Evolutionary conservation across 2,797 vertebrate genomes (phyloP), one percentile per base, ranked within the genome.

Genomic region (Cyclura pinguis): DNA sequence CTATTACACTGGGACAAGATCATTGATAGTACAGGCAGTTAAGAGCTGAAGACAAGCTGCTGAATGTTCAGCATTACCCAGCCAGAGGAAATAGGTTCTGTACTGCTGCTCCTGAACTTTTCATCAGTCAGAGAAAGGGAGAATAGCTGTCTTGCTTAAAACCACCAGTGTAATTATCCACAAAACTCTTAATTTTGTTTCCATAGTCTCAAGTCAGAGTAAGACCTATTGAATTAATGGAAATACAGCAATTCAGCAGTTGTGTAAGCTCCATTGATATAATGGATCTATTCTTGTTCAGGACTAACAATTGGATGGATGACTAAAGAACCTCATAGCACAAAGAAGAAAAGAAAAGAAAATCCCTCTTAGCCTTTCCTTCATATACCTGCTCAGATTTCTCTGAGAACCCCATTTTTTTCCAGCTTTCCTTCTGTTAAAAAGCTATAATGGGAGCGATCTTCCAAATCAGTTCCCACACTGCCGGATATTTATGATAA

Each of bases 381-480:
- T 1, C 29, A 24, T 62, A 67, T 38, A 35, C 29, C 47, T 80
- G n/a, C 69, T 42, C 12, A 35, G 18, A 52, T 35, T 18, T 81
- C n/a, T 72, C 10, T 72, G 62, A 80, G 77, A 80, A 72, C 47
- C 32, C 78, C 27, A 1, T 8, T 27, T 72, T 72, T 67, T 67
- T 64, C 59, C 42, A 24, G 22, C 47, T 80, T 50, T 24, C 29
- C 22, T 81, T 81, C 64, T 72, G 24, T 72, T n/a, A 42, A 80
- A 88, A 64, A 88, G 6, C 62, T 80, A 9, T 81, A 88, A 69
- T 88, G 78, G 78, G 64, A 81, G n/a, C 64, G 16, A 50, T 84
- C 59, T 78, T 93, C 82, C 69, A 7, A 77, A 85, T 84, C 18
- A 20, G 20, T 29, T 7, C 1, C 16, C 73, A 52, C 20, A 22